A percentile compares a stretch with the other conserved stretches of the same genome.
These are phyloP conservation scores for Spialia ferax DNA, from an alignment of 2,888 invertebrate species.

Conservation along the genomic window DNA sequence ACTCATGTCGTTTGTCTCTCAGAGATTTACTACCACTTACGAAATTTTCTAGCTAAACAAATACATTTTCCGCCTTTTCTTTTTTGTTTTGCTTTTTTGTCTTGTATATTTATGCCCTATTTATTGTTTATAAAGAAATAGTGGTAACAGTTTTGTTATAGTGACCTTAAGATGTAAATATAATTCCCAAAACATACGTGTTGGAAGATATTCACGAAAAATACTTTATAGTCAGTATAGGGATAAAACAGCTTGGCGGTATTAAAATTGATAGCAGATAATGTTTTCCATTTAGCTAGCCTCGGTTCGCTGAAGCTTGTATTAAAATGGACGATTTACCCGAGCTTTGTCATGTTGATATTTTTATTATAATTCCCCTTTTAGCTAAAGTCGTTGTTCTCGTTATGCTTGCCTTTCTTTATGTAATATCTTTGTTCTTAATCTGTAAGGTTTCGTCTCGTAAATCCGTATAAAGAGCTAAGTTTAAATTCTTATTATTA, in stretches of 20 bases:
- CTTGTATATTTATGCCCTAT: too few species aligned
- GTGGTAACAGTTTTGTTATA: too few species aligned
- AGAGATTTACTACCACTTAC: slow-evolving; percentile 8
- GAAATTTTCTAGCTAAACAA: neutral
- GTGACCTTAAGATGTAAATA: too few species aligned
- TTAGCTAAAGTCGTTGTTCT: neutral
- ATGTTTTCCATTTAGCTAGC: slow-evolving; percentile 33
- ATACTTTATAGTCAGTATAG: too few species aligned
- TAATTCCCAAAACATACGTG: too few species aligned
- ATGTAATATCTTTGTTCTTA: neutral
- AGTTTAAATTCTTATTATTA: neutral
- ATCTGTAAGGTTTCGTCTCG: slow-evolving; percentile 2
- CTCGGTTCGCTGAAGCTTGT: slow-evolving; percentile 18
- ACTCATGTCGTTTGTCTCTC: neutral
- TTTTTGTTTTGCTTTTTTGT: neutral
- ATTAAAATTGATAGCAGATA: slow-evolving; percentile 36
- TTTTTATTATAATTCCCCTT: slow-evolving; percentile 33
- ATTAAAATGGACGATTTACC: slow-evolving; percentile 30
- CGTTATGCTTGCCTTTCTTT: neutral
- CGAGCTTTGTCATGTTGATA: slow-evolving; percentile 21
- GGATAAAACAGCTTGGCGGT: slow-evolving; percentile 13
- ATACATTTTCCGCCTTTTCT: neutral
- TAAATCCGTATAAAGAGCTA: slow-evolving; percentile 1
- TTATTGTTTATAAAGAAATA: too few species aligned
- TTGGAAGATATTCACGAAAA: too few species aligned